Percentiles rank a stretch among this genome's conserved stretches.
Evolutionary conservation across 2,113 vertebrate species (phyloP).

Genomic region (Oryzias javanicus): DNA sequence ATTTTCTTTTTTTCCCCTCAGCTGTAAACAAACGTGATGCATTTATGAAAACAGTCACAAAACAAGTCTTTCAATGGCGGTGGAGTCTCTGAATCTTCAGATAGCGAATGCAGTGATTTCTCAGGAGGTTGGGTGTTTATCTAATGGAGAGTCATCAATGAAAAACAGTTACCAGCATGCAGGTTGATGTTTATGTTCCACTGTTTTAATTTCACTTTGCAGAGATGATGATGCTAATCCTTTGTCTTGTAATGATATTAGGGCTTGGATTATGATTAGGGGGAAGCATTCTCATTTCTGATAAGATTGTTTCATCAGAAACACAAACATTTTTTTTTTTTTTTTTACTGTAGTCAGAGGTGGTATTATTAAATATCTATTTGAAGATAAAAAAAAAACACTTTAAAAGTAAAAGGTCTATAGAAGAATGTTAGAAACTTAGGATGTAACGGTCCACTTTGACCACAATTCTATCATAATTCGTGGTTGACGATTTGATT

Average conservation of each 20-base stretch:
- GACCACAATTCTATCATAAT: too few species aligned
- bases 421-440: too few species aligned
- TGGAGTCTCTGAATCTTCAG: slow-evolving; percentile 22
- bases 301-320: slow-evolving; percentile 2
- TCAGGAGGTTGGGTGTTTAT: slow-evolving; percentile 33
- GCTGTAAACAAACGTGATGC: background rate
- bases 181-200: slow-evolving; percentile 17
- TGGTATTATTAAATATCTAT: too few species aligned
- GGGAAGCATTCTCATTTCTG: slow-evolving; percentile 1
- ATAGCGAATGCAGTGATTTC: slow-evolving; percentile 48
- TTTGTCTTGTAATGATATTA: slow-evolving; percentile 39
- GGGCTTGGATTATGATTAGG: slow-evolving; percentile 18
- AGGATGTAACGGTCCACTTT: too few species aligned
- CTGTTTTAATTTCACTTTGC: slow-evolving; percentile 33
- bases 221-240: slow-evolving; percentile 32
- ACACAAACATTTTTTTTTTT: too few species aligned
- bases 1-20: background rate
- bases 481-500: too few species aligned
- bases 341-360: too few species aligned
- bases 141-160: slow-evolving; percentile 31
- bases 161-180: slow-evolving; percentile 39
- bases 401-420: too few species aligned
- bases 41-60: background rate
- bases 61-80: background rate
- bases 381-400: too few species aligned